A percentile compares a stretch with the other conserved stretches of the same genome.
phyloP scores from a whole-genome alignment of 2,797 vertebrate genomes.

The Fistularia tabacaria region DNA sequence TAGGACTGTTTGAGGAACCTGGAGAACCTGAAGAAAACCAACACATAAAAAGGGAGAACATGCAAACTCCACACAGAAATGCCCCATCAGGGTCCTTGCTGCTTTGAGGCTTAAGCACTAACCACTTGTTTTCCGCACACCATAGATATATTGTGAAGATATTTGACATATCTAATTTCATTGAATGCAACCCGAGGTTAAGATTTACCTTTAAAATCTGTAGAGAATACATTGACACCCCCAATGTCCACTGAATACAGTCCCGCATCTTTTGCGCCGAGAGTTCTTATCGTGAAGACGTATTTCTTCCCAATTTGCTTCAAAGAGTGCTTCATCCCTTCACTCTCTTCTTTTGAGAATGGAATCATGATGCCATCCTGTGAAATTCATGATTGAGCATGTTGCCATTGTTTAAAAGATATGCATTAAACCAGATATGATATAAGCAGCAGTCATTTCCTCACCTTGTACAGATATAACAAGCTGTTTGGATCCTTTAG shows the following conservation, averaged over 20 bases:
- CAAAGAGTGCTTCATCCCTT: conserved; percentile 72
- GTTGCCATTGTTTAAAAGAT: neutral
- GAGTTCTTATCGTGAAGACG: conserved; percentile 78
- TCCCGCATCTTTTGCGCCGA: conserved; percentile 80
- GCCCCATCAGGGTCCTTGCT: too few relatives aligned
- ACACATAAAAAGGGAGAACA: too few relatives aligned
- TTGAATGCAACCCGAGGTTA: neutral
- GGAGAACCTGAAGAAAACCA: too few relatives aligned
- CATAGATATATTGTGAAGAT: too few relatives aligned
- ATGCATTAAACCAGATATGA: neutral
- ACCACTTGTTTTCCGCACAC: too few relatives aligned
- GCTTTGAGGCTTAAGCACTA: too few relatives aligned
- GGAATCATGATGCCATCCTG: conserved; percentile 81
- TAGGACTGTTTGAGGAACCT: too few relatives aligned
- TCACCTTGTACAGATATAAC: conserved; percentile 87
- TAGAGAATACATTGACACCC: conserved; percentile 84
- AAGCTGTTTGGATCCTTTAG: conserved; percentile 81
- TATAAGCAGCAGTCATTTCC: neutral
- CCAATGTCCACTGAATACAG: conserved; percentile 86
- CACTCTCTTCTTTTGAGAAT: conserved; percentile 53
- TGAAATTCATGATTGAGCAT: neutral
- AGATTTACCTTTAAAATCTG: conserved; percentile 78
- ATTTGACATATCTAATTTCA: too few relatives aligned
- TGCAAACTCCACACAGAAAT: too few relatives aligned
- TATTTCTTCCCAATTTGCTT: conserved; percentile 80